Evolutionary conservation across 2,113 vertebrate species (phyloP), one percentile per base, ranked within the genome.

Genomic region (Herpailurus yagouaroundi): DNA sequence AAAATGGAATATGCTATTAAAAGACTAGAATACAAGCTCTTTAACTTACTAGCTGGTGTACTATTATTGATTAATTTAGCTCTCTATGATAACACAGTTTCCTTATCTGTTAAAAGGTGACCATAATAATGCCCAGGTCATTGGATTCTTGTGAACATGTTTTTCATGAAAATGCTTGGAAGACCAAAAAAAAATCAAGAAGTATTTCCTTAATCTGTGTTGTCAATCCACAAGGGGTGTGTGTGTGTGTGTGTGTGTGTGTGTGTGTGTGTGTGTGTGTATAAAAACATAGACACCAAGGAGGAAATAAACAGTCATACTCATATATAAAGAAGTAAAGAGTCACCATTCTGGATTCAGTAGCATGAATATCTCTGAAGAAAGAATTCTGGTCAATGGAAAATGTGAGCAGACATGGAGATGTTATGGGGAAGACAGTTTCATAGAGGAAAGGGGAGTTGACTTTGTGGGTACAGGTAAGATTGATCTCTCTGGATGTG

Each of bases 1-100:
- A 94, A 90, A 89, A 74, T 91, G 27, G 52, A 86, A 90, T 73
- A 88, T 63, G 31, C 16, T 57, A 50, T 94, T 29, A 95, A 91
- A 96, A 64, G 48, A 36, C 74, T 90, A 33, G 52, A 96, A 33
- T 84, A 29, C n/a, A 93, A 87, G 33, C 1, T 73, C 64, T 90
- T 89, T 91, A 23, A 55, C 23, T 81, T 89, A 63, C 69, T 82
- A 81, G 5, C 10, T 69, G 25, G 79, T 93, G 18, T 83, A 18
- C 41, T 95, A 25, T 50, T 87, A 77, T 90, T 93, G 48, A 91
- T 83, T 71, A 71, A 86, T 18, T 89, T 73, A 48, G 21, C 5
- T 92, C 3, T 86, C 15, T 73, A 94, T 38, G 41, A 31, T 60
- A 29, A 69, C 4, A n/a, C 3, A 15, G 15, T 92, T 74, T 83